phyloP scores from a whole-genome alignment of 1,140 invertebrate species.

The Pristionchus pacificus region DNA sequence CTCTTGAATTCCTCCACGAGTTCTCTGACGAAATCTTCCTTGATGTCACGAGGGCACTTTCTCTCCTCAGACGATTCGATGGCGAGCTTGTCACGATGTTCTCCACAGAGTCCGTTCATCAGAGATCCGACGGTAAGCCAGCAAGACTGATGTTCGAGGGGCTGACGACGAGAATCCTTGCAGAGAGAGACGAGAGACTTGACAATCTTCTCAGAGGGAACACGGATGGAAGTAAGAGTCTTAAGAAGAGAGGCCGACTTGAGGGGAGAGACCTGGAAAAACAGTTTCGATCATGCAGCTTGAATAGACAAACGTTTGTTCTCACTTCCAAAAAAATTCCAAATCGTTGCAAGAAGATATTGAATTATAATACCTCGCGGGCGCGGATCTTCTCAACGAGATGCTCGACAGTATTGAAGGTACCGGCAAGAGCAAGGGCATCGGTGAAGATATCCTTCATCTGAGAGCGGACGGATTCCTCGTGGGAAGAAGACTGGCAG shows the following conservation, averaged over 20 bases:
- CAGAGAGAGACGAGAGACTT: slow-evolving; percentile 47
- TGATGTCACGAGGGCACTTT: slow-evolving; percentile 36
- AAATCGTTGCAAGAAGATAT: slow-evolving; percentile 27
- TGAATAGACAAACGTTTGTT: slow-evolving; percentile 30
- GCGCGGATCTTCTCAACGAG: no score
- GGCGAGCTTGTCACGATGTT: slow-evolving; percentile 37
- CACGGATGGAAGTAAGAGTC: no score
- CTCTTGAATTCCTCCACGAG: slow-evolving; percentile 38
- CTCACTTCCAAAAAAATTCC: slow-evolving; percentile 37
- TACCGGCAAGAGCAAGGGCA: no score
- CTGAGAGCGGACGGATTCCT: no score
- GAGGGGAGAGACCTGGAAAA: no score
- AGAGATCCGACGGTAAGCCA: slow-evolving; percentile 45
- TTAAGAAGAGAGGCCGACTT: slow-evolving; percentile 41
- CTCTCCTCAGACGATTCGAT: no score
- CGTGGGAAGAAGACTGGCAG: slow-evolving; percentile 38
- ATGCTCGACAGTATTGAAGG: no score
- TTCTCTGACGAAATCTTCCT: slow-evolving; percentile 41
- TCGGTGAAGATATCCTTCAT: no score
- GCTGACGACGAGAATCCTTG: no score
- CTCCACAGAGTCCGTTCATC: slow-evolving; percentile 44
- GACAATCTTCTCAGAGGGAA: no score
- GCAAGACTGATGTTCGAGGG: no score
- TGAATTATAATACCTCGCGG: slow-evolving; percentile 35
- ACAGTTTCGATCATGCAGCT: no score